phyloP scores from a whole-genome alignment of 2,888 invertebrate genomes.

The Drosophila pseudotakahashii region DNA sequence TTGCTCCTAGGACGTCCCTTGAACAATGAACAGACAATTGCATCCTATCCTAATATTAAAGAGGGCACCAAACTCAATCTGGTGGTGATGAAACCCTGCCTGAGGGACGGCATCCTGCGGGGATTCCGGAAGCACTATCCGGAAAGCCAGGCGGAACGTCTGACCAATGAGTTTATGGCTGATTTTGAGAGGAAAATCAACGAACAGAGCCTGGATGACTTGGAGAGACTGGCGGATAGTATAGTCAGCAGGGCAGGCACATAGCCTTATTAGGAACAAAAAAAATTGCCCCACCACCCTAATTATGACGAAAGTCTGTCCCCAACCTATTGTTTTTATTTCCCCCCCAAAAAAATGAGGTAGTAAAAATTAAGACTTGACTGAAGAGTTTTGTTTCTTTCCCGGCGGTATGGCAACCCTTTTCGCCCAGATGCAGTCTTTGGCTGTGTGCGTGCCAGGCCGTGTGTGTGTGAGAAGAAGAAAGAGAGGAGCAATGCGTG shows the following conservation, averaged over 20 bases:
- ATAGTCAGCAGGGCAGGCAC: constrained; percentile 27
- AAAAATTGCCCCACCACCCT: background rate
- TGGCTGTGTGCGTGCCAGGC: constrained; percentile 18
- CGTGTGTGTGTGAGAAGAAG: constrained; percentile 27
- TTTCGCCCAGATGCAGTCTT: constrained; percentile 33
- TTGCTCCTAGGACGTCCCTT: constrained; percentile 89
- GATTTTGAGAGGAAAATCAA: constrained; percentile 82
- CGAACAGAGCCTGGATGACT: constrained; percentile 82
- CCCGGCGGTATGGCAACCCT: constrained; percentile 58
- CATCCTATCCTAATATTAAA: constrained; percentile 89
- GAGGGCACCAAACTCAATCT: constrained; percentile 91
- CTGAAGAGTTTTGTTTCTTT: constrained; percentile 23
- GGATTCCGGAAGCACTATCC: constrained; percentile 86
- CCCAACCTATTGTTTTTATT: constrained; percentile 29
- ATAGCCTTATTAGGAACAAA: constrained; percentile 22
- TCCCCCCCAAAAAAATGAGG: constrained; percentile 14
- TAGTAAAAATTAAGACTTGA: constrained; percentile 43
- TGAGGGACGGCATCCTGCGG: constrained; percentile 86
- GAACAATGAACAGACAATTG: constrained; percentile 89
- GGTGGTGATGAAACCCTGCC: constrained; percentile 88
- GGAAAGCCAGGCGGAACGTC: constrained; percentile 87
- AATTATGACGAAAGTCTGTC: constrained; percentile 7
- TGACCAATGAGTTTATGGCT: constrained; percentile 81
- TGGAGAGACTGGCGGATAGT: constrained; percentile 81
- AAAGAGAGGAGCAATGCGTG: constrained; percentile 52